Conservation (phyloP, 37 sponge, comb jelly and placozoan species). For the Corticium candelabrum region DNA sequence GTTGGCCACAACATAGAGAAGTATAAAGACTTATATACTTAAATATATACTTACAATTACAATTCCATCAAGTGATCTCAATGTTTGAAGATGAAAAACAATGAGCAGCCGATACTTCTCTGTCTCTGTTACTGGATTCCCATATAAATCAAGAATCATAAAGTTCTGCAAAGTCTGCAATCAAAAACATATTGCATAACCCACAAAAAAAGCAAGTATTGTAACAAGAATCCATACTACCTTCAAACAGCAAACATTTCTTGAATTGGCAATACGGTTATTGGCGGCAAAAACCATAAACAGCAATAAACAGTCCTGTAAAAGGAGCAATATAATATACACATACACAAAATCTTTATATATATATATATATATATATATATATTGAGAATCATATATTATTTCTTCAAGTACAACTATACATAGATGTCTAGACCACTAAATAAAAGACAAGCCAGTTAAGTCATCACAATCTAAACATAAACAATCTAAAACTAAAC, state of each 20-base stretch:
- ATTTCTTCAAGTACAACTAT: too few relatives aligned
- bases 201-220: too few relatives aligned
- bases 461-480: too few relatives aligned
- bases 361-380: background rate
- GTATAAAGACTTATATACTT: too few relatives aligned
- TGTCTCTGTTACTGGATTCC: constrained; percentile 44
- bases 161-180: constrained; percentile 43
- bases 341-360: too few relatives aligned
- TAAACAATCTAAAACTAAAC: too few relatives aligned
- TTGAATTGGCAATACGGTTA: constrained; percentile 35
- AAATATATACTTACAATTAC: constrained; percentile 50
- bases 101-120: constrained; percentile 37
- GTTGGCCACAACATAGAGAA: too few relatives aligned
- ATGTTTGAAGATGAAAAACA: constrained; percentile 59
- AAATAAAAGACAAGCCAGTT: too few relatives aligned
- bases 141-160: constrained; percentile 47
- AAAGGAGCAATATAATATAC: background rate
- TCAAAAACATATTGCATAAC: too few relatives aligned
- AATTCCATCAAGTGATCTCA: constrained; percentile 60
- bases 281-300: constrained; percentile 53
- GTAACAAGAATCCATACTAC: too few relatives aligned
- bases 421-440: too few relatives aligned
- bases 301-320: constrained; percentile 28
- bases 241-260: constrained; percentile 49
- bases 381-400: background rate